Conservation (phyloP, 1,140 invertebrate genomes). For the Drosophila grimshawi region DNA sequence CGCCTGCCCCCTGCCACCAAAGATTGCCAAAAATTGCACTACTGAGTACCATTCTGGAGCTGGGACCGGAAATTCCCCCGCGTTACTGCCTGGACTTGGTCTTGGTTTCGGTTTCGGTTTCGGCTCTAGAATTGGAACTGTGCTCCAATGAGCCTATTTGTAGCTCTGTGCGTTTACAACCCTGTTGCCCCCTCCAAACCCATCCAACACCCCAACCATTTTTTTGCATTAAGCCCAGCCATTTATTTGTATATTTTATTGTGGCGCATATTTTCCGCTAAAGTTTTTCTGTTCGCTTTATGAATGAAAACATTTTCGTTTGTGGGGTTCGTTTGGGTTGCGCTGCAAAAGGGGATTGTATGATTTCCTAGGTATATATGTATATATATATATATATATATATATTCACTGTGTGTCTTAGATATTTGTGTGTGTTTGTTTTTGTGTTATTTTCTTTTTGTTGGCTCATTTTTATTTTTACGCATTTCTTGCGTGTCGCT, state of each 20-base stretch:
- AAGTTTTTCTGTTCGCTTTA: constrained; percentile 73
- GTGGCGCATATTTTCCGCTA: constrained; percentile 78
- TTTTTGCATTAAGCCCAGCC: constrained; percentile 78
- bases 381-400: constrained; percentile 2
- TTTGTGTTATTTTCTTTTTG: constrained; percentile 13
- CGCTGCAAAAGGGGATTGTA: constrained; percentile 7
- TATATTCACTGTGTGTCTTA: constrained; percentile 3
- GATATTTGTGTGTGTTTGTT: no score
- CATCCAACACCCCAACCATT: constrained; percentile 5
- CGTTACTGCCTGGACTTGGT: constrained; percentile 32
- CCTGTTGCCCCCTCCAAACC: constrained; percentile 12
- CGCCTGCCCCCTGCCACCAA: not conserved
- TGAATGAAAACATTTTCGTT: constrained; percentile 69
- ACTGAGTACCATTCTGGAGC: constrained; percentile 74
- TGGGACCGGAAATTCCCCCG: constrained; percentile 67
- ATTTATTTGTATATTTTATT: constrained; percentile 83
- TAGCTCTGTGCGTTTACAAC: not conserved
- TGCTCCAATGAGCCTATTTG: constrained; percentile 42
- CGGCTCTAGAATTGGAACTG: constrained; percentile 9
- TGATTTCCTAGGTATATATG: constrained; percentile 34
- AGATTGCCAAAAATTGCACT: constrained; percentile 69
- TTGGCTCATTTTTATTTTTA: constrained; percentile 79
- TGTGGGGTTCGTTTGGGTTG: not conserved
- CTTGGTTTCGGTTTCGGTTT: no score
- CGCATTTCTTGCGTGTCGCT: constrained; percentile 79